Percentiles rank a stretch among this genome's conserved stretches.
phyloP scores from a whole-genome alignment of 2,888 invertebrate genomes.

The Erebia ligea region DNA sequence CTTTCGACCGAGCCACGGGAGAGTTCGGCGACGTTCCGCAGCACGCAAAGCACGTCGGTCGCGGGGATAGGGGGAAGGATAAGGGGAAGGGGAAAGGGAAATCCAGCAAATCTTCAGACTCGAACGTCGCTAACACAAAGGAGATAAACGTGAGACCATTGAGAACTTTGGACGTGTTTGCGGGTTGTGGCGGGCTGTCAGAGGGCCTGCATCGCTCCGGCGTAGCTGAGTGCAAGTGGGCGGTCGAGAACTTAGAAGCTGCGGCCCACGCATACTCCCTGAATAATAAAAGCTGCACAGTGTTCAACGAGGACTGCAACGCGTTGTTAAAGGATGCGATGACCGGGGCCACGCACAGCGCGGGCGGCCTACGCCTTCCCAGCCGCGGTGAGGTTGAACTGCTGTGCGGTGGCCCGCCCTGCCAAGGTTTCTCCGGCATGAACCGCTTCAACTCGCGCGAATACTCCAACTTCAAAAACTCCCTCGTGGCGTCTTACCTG shows the following conservation, averaged over 20 bases:
- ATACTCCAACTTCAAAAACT: conserved; percentile 93
- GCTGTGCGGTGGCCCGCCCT: conserved; percentile 93
- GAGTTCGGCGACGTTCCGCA: conserved; percentile 85
- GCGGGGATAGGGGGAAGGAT: conserved; percentile 84
- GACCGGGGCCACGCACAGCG: conserved; percentile 80
- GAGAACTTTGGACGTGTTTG: conserved; percentile 90
- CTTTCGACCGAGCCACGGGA: conserved; percentile 83
- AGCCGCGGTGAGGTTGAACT: conserved; percentile 91
- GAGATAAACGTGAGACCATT: conserved; percentile 76
- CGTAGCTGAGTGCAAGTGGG: conserved; percentile 89
- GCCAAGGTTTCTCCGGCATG: conserved; percentile 96
- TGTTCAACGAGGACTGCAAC: conserved; percentile 94
- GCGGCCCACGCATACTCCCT: conserved; percentile 91
- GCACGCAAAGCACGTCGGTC: conserved; percentile 83
- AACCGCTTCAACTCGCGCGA: conserved; percentile 93
- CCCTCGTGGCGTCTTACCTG: conserved; percentile 90
- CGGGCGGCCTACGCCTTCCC: conserved; percentile 84
- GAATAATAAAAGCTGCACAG: conserved; percentile 88
- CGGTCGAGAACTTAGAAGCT: conserved; percentile 89
- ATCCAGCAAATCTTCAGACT: conserved; percentile 65
- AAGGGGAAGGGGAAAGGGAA: conserved; percentile 88
- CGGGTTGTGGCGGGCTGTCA: conserved; percentile 93
- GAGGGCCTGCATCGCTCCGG: conserved; percentile 89
- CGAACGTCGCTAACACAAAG: conserved; percentile 51
- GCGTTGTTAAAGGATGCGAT: conserved; percentile 86